Base-by-base conservation (phyloP, 2,797 vertebrate species). In the Periparus ater region DNA sequence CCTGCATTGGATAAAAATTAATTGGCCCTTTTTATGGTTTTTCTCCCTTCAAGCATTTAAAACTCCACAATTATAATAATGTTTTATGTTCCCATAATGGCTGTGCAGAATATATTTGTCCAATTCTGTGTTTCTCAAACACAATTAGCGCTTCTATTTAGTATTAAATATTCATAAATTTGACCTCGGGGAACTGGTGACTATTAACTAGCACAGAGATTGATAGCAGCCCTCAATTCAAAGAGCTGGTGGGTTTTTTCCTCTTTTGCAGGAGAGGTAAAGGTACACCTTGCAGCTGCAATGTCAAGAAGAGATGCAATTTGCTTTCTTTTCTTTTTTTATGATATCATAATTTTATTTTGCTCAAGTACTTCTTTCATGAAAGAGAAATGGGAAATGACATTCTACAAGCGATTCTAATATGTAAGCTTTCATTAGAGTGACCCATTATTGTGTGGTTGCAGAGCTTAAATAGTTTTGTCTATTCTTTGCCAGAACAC, bases 81-180 rank as follows among this genome's bases (percentile, higher is more conserved):
- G 13, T 30, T 94, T 60, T 85, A 66, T 68, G n/a, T 76, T 75
- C 21, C n/a, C 51, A 6, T 51, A 95, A 60, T 47, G 42, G 4
- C n/a, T 72, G 9, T 71, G 26, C 10, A 78, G 61, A 60, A 95
- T 25, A 60, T 51, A 72, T 91, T 68, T 86, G 40, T 80, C 61
- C 9, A 68, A 10, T 38, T 85, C 55, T 85, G 8, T 57, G 47
- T 74, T 89, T 88, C 57, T 87, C 51, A 78, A 85, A 81, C 16
- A 78, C 19, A 89, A 82, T 82, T 93, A 94, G 12, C 1, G 1
- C 19, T 85, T 90, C 8, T 60, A 6, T 86, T 87, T 68, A 71
- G 44, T 72, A 83, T 95, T 82, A 96, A 86, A 88, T 93, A 94
- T 96, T 94, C 73, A 89, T 74, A 93, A 90, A 70, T 79, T 34